phyloP scores from a whole-genome alignment of 2,113 vertebrate species.

The Indri indri region DNA sequence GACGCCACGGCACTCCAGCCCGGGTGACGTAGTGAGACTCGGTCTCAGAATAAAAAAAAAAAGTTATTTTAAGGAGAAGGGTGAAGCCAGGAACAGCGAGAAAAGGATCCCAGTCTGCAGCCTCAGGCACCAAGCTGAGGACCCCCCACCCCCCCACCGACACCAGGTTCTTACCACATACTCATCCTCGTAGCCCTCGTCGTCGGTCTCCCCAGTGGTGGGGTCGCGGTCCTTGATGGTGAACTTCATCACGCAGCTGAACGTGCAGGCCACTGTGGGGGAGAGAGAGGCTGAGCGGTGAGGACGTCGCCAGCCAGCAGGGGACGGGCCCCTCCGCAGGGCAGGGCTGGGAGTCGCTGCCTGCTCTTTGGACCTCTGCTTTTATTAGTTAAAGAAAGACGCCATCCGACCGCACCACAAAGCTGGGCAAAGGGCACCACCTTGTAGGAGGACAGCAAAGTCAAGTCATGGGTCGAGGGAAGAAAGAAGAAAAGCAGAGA shows the following conservation, averaged over 20 bases:
- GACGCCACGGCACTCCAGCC: too few relatives aligned
- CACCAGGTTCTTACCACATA: too few relatives aligned
- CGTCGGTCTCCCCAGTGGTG: conserved; percentile 85
- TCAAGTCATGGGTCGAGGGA: too few relatives aligned
- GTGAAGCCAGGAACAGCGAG: too few relatives aligned
- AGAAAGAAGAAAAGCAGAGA: too few relatives aligned
- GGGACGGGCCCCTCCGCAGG: not conserved
- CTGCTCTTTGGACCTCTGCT: not conserved
- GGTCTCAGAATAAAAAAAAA: too few relatives aligned
- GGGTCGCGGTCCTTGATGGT: conserved; percentile 90
- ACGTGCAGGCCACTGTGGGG: conserved; percentile 86
- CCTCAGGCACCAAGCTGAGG: too few relatives aligned
- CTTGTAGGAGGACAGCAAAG: too few relatives aligned
- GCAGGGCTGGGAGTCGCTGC: not conserved
- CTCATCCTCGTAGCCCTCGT: conserved; percentile 89
- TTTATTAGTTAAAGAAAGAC: not conserved
- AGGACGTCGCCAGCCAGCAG: not conserved
- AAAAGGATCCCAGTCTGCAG: too few relatives aligned
- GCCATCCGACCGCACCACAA: not conserved
- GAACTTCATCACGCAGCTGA: conserved; percentile 91
- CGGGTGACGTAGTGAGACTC: too few relatives aligned
- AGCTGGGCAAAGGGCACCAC: not conserved
- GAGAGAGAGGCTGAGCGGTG: not conserved
- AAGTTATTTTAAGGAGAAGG: too few relatives aligned
- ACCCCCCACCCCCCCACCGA: too few relatives aligned